Conservation (phyloP, 2,113 vertebrate species). For the Mellivora capensis region DNA sequence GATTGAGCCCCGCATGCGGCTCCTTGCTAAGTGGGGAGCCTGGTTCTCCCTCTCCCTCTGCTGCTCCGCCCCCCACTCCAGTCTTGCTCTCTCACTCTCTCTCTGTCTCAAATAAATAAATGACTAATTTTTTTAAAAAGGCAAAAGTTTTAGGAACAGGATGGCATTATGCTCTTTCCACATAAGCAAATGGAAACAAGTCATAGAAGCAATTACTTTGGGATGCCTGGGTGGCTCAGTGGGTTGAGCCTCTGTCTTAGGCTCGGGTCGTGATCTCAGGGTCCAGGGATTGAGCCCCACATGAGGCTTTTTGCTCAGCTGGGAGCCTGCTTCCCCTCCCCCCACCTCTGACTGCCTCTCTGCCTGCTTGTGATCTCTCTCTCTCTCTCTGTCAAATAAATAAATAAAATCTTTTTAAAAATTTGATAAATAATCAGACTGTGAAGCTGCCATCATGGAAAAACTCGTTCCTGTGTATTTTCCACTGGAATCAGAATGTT, state of each 20-base stretch:
- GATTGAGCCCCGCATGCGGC: accelerated
- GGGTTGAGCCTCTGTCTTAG: too few relatives aligned
- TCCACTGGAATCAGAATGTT: background rate
- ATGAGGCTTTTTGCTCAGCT: too few relatives aligned
- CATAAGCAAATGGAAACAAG: background rate
- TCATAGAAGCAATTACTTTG: background rate
- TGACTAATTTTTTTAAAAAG: background rate
- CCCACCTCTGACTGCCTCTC: too few relatives aligned
- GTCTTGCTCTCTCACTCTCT: too few relatives aligned
- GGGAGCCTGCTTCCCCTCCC: too few relatives aligned
- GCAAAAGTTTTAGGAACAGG: background rate
- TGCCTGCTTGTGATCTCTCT: too few relatives aligned
- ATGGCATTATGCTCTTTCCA: background rate
- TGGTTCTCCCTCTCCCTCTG: background rate
- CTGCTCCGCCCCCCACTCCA: background rate
- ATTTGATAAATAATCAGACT: background rate
- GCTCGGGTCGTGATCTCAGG: too few relatives aligned
- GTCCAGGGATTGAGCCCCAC: too few relatives aligned
- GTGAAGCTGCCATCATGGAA: background rate
- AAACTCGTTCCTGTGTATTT: background rate
- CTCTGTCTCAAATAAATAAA: background rate
- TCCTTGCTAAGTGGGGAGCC: background rate
- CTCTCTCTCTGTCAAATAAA: too few relatives aligned
- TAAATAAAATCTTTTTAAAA: too few relatives aligned
- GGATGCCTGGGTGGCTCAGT: too few relatives aligned